Percentiles rank a stretch among this genome's conserved stretches.
These are phyloP conservation scores for Listronotus oregonensis DNA, from an alignment of 1,140 invertebrate species.

Conservation along the genomic window DNA sequence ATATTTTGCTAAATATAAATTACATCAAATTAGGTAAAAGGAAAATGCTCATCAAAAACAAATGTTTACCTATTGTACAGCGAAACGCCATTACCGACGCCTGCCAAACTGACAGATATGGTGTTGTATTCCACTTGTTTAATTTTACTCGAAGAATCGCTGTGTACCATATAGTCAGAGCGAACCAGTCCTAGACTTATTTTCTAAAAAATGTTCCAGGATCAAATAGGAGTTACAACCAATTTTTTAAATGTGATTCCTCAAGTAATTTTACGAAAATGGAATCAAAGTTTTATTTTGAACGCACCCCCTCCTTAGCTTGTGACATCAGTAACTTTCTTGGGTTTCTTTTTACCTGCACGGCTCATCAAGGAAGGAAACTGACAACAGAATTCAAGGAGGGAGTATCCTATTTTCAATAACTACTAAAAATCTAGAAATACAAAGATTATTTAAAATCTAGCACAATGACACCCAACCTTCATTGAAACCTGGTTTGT, in stretches of 20 bases:
- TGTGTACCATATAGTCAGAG: conserved; percentile 77
- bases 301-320: too few relatives aligned
- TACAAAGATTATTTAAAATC: neutral
- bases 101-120: conserved; percentile 73
- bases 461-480: conserved; percentile 24
- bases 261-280: too few relatives aligned
- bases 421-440: neutral
- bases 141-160: conserved; percentile 62
- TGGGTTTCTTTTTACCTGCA: too few relatives aligned
- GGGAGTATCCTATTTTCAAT: neutral
- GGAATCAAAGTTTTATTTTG: too few relatives aligned
- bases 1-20: too few relatives aligned
- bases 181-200: conserved; percentile 69
- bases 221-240: neutral
- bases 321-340: too few relatives aligned
- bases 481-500: conserved; percentile 3
- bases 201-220: conserved; percentile 38
- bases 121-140: conserved; percentile 81
- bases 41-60: neutral
- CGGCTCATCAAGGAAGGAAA: too few relatives aligned
- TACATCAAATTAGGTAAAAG: too few relatives aligned
- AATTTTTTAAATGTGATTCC: neutral
- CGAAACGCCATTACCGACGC: conserved; percentile 64
- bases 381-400: too few relatives aligned
- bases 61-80: conserved; percentile 68